Evolutionary conservation across 2,888 invertebrate genomes (phyloP).

Genomic region (Zaprionus lineosus): DNA sequence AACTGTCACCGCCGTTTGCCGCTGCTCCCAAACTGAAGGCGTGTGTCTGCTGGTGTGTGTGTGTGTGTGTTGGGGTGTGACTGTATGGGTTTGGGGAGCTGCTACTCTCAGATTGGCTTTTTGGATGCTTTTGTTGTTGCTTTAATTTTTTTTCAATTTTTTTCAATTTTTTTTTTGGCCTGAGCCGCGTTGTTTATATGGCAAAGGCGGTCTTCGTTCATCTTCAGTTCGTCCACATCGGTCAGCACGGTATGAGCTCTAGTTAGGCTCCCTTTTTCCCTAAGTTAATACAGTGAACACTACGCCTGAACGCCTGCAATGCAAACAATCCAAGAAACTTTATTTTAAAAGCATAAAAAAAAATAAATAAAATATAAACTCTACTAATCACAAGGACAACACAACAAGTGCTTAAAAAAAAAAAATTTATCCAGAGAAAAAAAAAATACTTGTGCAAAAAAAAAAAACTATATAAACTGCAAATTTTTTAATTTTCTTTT

Average conservation of each 20-base stretch:
- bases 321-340: conserved; percentile 1
- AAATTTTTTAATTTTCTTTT: conserved; percentile 4
- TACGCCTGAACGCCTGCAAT: conserved; percentile 26
- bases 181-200: conserved; percentile 81
- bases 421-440: conserved; percentile 2
- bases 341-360: conserved; percentile 16
- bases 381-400: conserved; percentile 44
- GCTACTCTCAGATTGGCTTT: conserved; percentile 57
- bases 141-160: conserved; percentile 25
- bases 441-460: conserved; percentile 35
- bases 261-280: conserved; percentile 62
- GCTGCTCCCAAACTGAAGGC: conserved; percentile 43
- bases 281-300: conserved; percentile 52
- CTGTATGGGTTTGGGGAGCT: too few species aligned
- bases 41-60: neutral
- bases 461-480: conserved; percentile 13
- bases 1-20: conserved; percentile 57
- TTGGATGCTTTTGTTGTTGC: conserved; percentile 29
- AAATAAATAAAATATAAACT: conserved; percentile 35
- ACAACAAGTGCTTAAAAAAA: conserved; percentile 14
- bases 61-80: conserved; percentile 39
- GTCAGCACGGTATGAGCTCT: conserved; percentile 82
- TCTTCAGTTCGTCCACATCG: conserved; percentile 83
- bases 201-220: conserved; percentile 81
- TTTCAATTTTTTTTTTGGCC: conserved; percentile 33